These are phyloP conservation scores for Clangula hyemalis DNA, from an alignment of 2,797 vertebrate genomes.

Conservation along the genomic window DNA sequence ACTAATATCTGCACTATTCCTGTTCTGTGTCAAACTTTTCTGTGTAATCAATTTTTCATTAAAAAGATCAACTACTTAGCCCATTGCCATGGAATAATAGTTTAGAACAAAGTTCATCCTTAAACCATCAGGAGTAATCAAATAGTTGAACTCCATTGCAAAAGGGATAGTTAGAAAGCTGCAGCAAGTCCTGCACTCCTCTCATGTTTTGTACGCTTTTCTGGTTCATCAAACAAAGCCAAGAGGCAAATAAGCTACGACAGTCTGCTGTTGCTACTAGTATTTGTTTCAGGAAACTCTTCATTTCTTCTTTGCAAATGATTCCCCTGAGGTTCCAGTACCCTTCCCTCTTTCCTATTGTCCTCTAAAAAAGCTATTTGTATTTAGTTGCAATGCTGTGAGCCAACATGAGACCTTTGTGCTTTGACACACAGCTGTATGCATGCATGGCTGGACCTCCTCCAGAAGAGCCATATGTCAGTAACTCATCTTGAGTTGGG, in stretches of 20 bases:
- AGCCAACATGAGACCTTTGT: not conserved
- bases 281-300: not conserved
- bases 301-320: not conserved
- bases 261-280: not conserved
- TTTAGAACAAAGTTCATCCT: conserved; percentile 23
- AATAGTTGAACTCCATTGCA: not conserved
- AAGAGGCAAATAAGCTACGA: not conserved
- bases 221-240: not conserved
- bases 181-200: not conserved
- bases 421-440: fast-evolving
- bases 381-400: not conserved
- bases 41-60: not conserved
- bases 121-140: conserved; percentile 26
- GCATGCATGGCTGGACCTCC: not conserved
- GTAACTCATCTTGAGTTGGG: not conserved
- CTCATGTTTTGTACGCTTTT: not conserved
- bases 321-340: not conserved
- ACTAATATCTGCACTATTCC: not conserved
- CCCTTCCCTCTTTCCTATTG: not conserved
- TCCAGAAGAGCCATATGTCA: not conserved
- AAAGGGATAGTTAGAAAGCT: not conserved
- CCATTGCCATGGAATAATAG: not conserved
- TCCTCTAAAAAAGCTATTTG: not conserved
- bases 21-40: not conserved
- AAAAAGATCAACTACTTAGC: not conserved